Base-by-base conservation (phyloP, 2,888 invertebrate genomes). In the Volucella zonaria region DNA sequence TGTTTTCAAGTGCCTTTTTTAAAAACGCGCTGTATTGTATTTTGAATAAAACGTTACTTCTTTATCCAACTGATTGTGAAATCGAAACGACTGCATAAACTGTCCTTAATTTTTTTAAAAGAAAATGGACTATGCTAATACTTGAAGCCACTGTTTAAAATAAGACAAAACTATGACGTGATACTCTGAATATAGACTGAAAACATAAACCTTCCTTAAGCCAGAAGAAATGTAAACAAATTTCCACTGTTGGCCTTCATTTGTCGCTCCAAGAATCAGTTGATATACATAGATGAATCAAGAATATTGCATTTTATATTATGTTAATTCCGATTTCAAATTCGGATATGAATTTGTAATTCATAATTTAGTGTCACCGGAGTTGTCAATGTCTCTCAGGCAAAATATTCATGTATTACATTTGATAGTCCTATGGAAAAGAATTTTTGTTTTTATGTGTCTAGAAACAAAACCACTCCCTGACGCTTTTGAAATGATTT, bases 221-320 rank as follows among this genome's bases (percentile, higher is more conserved):
- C 42, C 8, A 14, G 14, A 47, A 31, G 8, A 66, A 66, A 66
- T 6, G 40, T 66, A 42, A 66, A 54, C 54, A 54, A 54, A 23
- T 43, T 54, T 43, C 42, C 14, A 54, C 38, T 51, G 40, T 51
- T 40, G 64, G 3, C 54, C 42, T 31, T 6, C 31, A 31, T 31
- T 31, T 31, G 42, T 52, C 64, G 15, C 51, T 42, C 23, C 14
- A 66, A 52, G 52, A 52, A 52, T 18, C 12, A 43, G 42, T 52
- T 43, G 14, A 23, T 52, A 52, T n/a, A 52, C 6, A 31, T 31
- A 31, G 31, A 6, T 31, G 31, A 40, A 9, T 9, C 51, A 66
- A 47, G 9, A 64, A 64, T 49, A 64, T 31, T 66, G 51, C 66
- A 66, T 42, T n/a, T n/a, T n/a, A n/a, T n/a, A n/a, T 66, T 66